Evolutionary conservation across 2,797 vertebrate genomes (phyloP), one percentile per base, ranked within the genome.

Genomic region (Lemur catta): DNA sequence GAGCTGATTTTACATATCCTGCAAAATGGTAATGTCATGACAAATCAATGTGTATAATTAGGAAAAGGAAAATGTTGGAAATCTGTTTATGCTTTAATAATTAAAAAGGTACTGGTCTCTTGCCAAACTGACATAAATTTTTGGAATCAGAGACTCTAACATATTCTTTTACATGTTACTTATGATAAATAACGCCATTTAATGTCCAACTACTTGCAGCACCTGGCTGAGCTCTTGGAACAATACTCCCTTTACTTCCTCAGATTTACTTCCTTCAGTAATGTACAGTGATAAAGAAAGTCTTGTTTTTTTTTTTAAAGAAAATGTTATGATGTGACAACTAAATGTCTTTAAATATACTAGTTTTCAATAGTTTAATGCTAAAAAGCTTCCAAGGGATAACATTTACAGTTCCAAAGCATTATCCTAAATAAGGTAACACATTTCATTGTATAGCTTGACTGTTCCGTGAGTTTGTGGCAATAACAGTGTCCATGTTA

Each of bases 91-190:
- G 80, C 80, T 84, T 88, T 82, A 84, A 72, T 93, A 89, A 93
- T 72, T 95, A 48, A 87, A 96, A 95, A 81, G 84, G 35, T 57
- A 61, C 48, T 85, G 71, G 67, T 95, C 35, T 97, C 24, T 80
- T 89, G 95, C 96, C 95, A 97, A 96, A 85, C 10, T 82, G 94
- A 93, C 84, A 89, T 92, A 89, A 35, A 65, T 28, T 93, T 94
- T 96, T 95, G 74, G 72, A 96, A 92, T 48, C 84, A 84, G 89
- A 92, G 72, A 89, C 46, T 95, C 55, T 67, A n/a, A 91, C 91
- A 75, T 67, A 59, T 12, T 93, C 35, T 46, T 89, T 81, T 93
- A 59, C 22, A 12, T 57, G 75, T 46, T 82, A 57, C 84, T 93
- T 95, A 43, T n/a, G 93, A 72, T 92, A 96, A 95, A 94, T 91